Evolutionary conservation across 2,113 vertebrate species (phyloP).

Genomic region (Rhinopomastus cyanomelas): DNA sequence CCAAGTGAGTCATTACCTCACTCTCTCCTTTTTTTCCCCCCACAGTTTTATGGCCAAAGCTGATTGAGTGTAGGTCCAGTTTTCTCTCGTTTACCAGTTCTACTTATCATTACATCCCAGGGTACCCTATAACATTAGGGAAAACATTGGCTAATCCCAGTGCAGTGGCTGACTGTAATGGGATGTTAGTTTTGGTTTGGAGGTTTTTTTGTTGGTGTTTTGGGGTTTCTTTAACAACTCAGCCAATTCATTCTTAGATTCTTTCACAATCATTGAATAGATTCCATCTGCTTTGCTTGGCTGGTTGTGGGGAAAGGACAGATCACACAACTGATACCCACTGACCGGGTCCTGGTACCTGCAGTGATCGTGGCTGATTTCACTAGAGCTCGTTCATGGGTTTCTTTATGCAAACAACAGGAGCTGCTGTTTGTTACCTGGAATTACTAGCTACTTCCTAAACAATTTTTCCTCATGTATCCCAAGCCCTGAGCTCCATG

Average conservation of each 20-base stretch:
- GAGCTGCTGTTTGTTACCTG: neutral
- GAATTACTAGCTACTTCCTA: neutral
- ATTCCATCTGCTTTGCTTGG: neutral
- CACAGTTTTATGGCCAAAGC: neutral
- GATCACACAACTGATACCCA: neutral
- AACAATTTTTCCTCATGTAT: neutral
- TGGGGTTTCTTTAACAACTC: neutral
- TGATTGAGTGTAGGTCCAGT: neutral
- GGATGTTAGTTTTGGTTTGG: neutral
- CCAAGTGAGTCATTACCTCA: neutral
- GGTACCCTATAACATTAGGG: neutral
- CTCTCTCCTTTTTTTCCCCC: neutral
- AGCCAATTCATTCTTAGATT: neutral
- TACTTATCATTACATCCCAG: neutral
- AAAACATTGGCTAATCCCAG: neutral
- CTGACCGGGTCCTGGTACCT: neutral
- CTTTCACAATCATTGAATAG: neutral
- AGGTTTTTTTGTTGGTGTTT: too few species aligned
- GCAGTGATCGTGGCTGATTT: neutral
- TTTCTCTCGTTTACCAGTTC: neutral
- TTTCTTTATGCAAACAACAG: neutral
- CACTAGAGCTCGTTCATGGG: neutral
- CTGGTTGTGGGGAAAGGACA: neutral
- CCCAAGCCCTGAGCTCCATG: fast-evolving
- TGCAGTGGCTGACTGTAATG: neutral